Evolutionary conservation across 2,797 vertebrate genomes (phyloP).

Genomic region (Chelon auratus): DNA sequence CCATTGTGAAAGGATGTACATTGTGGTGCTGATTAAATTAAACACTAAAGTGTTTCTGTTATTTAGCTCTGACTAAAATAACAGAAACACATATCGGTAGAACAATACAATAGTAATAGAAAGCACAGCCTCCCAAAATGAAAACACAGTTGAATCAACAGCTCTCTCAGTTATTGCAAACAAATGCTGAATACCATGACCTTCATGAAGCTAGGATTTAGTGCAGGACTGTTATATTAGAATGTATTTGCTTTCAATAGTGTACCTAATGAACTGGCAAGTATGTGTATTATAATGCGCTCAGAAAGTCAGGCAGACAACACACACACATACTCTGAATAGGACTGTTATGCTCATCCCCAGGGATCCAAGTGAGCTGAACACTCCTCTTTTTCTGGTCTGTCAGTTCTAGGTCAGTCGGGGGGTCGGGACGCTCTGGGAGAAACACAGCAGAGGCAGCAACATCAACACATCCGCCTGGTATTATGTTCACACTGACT

Average conservation of each 20-base stretch:
- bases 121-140: background rate
- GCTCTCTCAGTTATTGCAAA: no score
- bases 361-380: conserved; percentile 94
- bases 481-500: conserved; percentile 11
- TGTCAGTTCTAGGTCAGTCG: conserved; percentile 95
- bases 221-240: no score
- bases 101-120: background rate
- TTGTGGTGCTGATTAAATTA: no score
- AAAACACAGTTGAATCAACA: no score
- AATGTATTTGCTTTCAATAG: no score
- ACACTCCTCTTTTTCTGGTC: conserved; percentile 90
- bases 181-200: no score
- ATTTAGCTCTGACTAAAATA: no score
- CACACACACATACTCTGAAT: conserved; percentile 86
- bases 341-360: conserved; percentile 95
- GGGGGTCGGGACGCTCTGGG: conserved; percentile 91
- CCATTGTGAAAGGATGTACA: no score
- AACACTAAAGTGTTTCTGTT: no score
- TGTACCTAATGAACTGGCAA: background rate
- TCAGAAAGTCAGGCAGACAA: background rate
- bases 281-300: no score
- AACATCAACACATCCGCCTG: conserved; percentile 30
- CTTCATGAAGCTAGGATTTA: no score
- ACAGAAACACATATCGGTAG: no score
- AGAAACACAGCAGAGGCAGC: conserved; percentile 51